Evolutionary conservation across 2,888 invertebrate species (phyloP).

Genomic region (Proisotoma minuta): DNA sequence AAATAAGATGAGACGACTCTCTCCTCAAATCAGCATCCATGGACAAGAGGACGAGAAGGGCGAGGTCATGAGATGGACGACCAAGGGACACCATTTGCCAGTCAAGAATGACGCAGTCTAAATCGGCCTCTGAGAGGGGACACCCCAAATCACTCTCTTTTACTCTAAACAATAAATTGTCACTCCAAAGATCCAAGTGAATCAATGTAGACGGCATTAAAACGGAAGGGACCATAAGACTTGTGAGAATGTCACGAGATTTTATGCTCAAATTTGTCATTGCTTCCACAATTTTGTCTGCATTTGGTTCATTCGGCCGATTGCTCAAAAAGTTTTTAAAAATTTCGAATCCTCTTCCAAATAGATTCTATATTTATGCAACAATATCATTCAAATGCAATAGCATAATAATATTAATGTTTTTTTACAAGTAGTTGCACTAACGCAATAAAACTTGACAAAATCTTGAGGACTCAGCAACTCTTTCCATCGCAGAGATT

Average conservation of each 20-base stretch:
- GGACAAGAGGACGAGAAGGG: conserved; percentile 45
- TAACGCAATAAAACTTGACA: conserved; percentile 6
- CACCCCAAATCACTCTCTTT: conserved; percentile 31
- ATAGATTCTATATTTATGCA: neutral
- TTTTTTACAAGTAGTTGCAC: too few relatives aligned
- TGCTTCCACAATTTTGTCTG: conserved; percentile 5
- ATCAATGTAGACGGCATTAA: conserved; percentile 29
- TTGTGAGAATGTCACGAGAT: neutral
- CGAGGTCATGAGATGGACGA: conserved; percentile 47
- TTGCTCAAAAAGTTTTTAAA: conserved; percentile 14
- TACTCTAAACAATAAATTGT: conserved; percentile 47
- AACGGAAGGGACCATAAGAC: conserved; percentile 15
- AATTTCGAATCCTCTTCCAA: conserved; percentile 1
- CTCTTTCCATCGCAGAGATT: conserved; percentile 14
- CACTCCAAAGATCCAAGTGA: conserved; percentile 49
- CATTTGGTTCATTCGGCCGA: neutral
- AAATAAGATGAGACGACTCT: conserved; percentile 25
- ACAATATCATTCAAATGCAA: too few relatives aligned
- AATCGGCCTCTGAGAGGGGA: conserved; percentile 20
- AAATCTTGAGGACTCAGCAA: conserved; percentile 11
- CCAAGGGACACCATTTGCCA: conserved; percentile 48
- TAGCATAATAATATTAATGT: too few relatives aligned
- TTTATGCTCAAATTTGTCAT: neutral
- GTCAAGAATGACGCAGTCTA: conserved; percentile 47
- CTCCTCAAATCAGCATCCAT: conserved; percentile 39